Conservation (phyloP, 2,888 invertebrate genomes). For the Chloromyia formosa region DNA sequence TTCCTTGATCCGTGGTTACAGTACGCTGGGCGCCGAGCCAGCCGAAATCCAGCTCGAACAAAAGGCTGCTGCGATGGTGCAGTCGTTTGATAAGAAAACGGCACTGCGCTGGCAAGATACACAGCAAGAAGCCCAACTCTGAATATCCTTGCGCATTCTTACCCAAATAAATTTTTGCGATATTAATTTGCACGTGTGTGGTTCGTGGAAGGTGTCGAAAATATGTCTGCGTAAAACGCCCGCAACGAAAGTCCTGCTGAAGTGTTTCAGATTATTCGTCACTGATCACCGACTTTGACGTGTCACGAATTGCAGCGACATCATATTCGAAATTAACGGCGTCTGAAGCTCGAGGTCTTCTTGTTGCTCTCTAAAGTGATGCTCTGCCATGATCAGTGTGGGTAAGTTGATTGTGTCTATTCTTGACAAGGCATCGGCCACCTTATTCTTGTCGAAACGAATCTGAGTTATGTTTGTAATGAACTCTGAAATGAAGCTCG, state of each 20-base stretch:
- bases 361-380: neutral
- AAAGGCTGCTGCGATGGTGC: neutral
- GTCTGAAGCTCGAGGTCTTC: neutral
- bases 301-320: neutral
- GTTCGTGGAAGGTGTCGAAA: neutral
- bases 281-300: no score
- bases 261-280: no score
- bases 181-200: neutral
- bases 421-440: neutral
- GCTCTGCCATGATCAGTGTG: neutral
- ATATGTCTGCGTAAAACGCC: neutral
- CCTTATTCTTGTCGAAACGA: neutral
- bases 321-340: neutral
- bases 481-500: neutral
- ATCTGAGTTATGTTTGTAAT: neutral
- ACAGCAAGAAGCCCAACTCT: no score
- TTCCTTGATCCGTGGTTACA: neutral
- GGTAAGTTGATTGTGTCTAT: neutral
- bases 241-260: neutral
- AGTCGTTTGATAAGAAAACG: neutral
- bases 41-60: neutral
- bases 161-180: neutral
- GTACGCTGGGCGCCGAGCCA: neutral
- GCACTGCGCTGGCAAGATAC: no score
- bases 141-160: neutral